These are phyloP conservation scores for Pygoscelis adeliae DNA, from an alignment of 2,113 vertebrate genomes.

Conservation along the genomic window DNA sequence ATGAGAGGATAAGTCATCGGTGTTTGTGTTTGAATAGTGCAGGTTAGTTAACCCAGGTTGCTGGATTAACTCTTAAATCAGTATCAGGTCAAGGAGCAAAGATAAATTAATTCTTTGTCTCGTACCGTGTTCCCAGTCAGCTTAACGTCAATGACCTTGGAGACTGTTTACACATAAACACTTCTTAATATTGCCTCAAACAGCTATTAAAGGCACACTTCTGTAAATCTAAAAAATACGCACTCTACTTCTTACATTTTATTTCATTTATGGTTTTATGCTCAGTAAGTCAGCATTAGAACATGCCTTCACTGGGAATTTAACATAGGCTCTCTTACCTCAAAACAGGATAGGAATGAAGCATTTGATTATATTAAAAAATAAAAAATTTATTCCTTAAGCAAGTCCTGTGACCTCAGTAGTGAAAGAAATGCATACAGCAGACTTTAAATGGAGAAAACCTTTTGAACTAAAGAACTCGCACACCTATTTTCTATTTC, in stretches of 20 bases:
- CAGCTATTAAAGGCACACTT: conserved; percentile 29
- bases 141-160: conserved; percentile 55
- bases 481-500: background rate
- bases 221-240: background rate
- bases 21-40: background rate
- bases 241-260: background rate
- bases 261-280: background rate
- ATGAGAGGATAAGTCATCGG: background rate
- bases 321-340: background rate
- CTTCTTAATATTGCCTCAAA: conserved; percentile 45
- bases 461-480: background rate
- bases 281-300: background rate
- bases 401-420: background rate
- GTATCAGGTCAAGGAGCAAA: background rate
- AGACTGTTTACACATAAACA: conserved; percentile 61
- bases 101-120: conserved; percentile 31
- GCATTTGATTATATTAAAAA: background rate
- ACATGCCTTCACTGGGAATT: background rate
- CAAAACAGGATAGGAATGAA: background rate
- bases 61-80: background rate
- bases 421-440: background rate
- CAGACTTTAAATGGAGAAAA: background rate
- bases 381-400: background rate
- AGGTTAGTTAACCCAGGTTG: background rate
- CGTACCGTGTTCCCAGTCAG: background rate